Conservation (phyloP, 2,888 invertebrate genomes). For the Spilarctia lutea region DNA sequence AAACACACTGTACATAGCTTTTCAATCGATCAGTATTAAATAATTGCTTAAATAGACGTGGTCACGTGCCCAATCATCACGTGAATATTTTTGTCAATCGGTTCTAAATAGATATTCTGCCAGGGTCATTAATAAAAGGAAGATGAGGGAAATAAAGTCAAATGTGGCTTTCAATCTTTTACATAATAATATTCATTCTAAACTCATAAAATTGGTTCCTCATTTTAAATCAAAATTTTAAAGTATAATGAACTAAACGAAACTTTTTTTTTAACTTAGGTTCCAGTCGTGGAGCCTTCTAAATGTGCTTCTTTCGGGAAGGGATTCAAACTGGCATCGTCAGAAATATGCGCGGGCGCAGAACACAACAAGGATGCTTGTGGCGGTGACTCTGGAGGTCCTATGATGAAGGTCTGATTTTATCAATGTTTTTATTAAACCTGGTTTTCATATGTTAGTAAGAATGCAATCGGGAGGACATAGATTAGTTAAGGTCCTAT, state of each 20-base stretch:
- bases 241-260: background rate
- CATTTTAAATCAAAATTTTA: background rate
- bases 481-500: too few species aligned
- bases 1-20: too few species aligned
- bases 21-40: background rate
- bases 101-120: background rate
- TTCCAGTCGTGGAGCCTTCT: slow-evolving; percentile 66
- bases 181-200: background rate
- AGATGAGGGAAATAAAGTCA: too few species aligned
- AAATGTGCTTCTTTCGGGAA: slow-evolving; percentile 68
- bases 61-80: too few species aligned
- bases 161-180: background rate
- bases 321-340: slow-evolving; percentile 61
- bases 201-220: background rate
- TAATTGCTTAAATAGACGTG: too few species aligned
- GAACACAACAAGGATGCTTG: slow-evolving; percentile 86
- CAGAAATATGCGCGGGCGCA: slow-evolving; percentile 87
- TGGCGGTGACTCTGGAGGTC: slow-evolving; percentile 88
- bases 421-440: background rate
- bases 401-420: slow-evolving; percentile 77
- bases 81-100: too few species aligned
- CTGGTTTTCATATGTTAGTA: background rate
- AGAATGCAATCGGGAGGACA: too few species aligned
- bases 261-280: slow-evolving; percentile 45
- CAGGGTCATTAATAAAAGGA: too few species aligned